These are phyloP conservation scores for Nomia melanderi DNA, from an alignment of 1,140 invertebrate genomes.

Conservation along the genomic window DNA sequence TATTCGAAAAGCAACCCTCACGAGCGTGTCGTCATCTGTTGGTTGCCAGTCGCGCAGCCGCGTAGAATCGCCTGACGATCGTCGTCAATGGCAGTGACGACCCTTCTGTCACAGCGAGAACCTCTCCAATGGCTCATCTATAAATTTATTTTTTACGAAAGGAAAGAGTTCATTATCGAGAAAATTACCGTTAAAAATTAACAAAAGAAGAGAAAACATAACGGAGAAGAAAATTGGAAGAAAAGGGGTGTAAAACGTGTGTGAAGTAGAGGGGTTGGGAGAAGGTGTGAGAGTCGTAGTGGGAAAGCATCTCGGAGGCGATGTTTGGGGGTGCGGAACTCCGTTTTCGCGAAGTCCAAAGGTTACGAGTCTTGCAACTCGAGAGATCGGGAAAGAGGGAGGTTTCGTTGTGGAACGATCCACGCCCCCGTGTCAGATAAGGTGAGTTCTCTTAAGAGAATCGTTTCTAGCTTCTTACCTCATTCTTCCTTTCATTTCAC, in stretches of 20 bases:
- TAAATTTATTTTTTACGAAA: neutral
- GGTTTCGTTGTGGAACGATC: neutral
- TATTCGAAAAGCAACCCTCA: neutral
- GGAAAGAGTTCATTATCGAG: no score
- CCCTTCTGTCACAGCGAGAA: slow-evolving; percentile 4
- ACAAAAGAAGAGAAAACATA: no score
- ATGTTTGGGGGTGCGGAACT: neutral
- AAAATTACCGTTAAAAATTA: no score
- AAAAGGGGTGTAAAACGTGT: neutral
- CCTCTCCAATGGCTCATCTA: neutral
- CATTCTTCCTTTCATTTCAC: neutral
- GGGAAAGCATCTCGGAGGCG: neutral
- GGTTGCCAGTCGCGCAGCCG: neutral
- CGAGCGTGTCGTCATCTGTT: slow-evolving; percentile 22
- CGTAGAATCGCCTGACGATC: neutral
- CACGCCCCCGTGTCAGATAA: neutral
- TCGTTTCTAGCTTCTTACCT: neutral
- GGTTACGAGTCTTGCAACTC: neutral
- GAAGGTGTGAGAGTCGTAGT: neutral
- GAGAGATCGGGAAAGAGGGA: neutral
- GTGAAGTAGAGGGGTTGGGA: neutral
- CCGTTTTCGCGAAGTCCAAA: neutral
- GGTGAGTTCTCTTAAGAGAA: neutral
- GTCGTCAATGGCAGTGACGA: slow-evolving; percentile 25
- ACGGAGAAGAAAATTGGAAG: neutral